Base-by-base conservation (phyloP, 2,113 vertebrate genomes). In the human (Homo sapiens) region DNA sequence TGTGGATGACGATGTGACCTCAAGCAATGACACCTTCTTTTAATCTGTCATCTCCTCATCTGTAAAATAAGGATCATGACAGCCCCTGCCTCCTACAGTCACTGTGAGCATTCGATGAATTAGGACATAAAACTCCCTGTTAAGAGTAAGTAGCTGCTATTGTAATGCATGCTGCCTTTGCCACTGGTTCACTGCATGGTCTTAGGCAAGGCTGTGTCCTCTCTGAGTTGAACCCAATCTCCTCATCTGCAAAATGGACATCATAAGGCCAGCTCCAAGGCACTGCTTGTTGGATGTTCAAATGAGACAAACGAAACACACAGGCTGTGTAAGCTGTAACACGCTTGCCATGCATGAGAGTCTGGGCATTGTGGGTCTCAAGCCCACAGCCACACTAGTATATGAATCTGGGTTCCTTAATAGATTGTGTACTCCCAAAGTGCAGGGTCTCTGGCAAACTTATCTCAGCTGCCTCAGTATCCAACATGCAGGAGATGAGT, bases 311-410 rank as follows among this genome's bases (percentile, higher is more conserved):
- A 30, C 35, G 61, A 57, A 10, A 23, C 2, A 2, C 1, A 0
- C 13, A 17, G 32, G 38, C 27, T 6, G 1, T 0, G 43, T 10
- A 4, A 57, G 32, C 30, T 78, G 40, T 27, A 16, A 22, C 70
- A 14, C 2, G 4, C 12, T 23, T 14, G 7, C 64, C 16, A 8
- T n/a, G 8, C 8, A 13, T 38, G 22, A 70, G 45, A 48, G 43
- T 23, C 35, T 0, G 25, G n/a, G 18, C 2, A 1, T 10, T 38
- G 14, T 4, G 55, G 50, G 14, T 79, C 57, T 30, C 2, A 12
- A 79, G 43, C 14, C 13, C 40, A 48, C 11, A 59, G 81, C 57
- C 38, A 61, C 22, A 6, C 18, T 27, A 18, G 12, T 6, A 27
- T 7, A 4, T 38, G 85, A 18, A 30, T 72, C 50, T 43, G n/a